These are phyloP conservation scores for Hoplodrina ambigua DNA, from an alignment of 2,888 invertebrate species.

Conservation along the genomic window DNA sequence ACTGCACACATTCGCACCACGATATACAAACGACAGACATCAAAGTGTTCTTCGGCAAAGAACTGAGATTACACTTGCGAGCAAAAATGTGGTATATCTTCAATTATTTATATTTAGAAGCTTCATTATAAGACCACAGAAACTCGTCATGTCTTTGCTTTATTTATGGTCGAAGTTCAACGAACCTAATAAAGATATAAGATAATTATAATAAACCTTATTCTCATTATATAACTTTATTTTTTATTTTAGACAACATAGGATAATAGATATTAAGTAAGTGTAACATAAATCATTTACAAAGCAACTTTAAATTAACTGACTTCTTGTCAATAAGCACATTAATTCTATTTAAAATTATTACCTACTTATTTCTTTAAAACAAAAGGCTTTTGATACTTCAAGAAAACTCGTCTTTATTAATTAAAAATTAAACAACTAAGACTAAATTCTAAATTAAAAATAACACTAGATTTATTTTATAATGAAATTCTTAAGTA, in stretches of 20 bases:
- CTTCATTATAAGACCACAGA: not conserved
- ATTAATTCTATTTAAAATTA: conserved; percentile 2
- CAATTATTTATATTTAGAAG: not conserved
- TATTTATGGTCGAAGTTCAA: not conserved
- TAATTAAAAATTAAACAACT: conserved; percentile 19
- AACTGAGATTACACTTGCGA: conserved; percentile 59
- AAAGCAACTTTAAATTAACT: conserved; percentile 7
- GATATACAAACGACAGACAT: conserved; percentile 66
- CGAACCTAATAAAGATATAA: not conserved
- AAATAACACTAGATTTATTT: conserved; percentile 7
- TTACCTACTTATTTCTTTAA: conserved; percentile 9
- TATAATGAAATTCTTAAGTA: conserved; percentile 16
- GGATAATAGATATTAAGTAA: conserved; percentile 32
- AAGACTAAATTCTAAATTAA: not conserved
- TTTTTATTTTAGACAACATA: not conserved
- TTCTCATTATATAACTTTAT: not conserved
- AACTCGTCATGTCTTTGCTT: not conserved
- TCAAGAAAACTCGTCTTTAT: not conserved
- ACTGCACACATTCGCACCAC: conserved; percentile 57
- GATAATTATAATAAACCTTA: conserved; percentile 2
- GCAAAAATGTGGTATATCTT: conserved; percentile 11
- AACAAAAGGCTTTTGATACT: conserved; percentile 17
- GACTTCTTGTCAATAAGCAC: not conserved
- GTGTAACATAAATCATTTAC: not conserved
- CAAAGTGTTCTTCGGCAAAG: conserved; percentile 67